Conservation (phyloP, 2,113 vertebrate species). For the Eira barbara region DNA sequence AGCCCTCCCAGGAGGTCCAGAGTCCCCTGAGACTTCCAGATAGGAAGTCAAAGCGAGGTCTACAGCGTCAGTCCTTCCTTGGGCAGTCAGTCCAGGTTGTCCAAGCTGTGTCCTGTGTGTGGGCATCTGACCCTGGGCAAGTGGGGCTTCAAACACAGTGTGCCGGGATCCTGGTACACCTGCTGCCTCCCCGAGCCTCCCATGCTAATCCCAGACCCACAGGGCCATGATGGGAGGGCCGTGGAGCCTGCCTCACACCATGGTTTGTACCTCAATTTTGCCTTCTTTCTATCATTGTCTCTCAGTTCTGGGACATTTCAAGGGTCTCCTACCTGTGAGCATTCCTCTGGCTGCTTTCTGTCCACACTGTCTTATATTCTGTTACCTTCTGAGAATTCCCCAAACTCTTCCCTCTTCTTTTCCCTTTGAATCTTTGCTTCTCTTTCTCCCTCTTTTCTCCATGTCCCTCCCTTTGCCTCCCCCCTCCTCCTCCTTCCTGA, state of each 20-base stretch:
- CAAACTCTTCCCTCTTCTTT: background rate
- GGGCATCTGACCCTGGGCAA: background rate
- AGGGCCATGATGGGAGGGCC: background rate
- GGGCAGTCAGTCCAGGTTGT: background rate
- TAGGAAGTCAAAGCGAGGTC: background rate
- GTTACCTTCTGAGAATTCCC: background rate
- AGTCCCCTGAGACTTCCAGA: background rate
- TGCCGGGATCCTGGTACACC: background rate
- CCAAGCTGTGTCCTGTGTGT: background rate
- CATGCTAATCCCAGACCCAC: background rate
- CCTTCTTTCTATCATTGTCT: background rate
- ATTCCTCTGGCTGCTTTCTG: background rate
- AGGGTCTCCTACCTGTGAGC: background rate
- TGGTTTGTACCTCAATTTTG: background rate
- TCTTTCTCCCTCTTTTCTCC: background rate
- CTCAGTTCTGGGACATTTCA: background rate
- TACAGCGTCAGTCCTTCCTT: background rate
- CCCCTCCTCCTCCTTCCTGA: background rate
- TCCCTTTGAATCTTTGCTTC: background rate
- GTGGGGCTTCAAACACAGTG: background rate
- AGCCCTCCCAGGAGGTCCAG: background rate
- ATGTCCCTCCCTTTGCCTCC: background rate
- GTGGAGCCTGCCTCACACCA: background rate
- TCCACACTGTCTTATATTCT: background rate
- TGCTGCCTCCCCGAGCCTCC: background rate